A percentile compares a stretch with the other conserved stretches of the same genome.
Conservation (phyloP, 2,113 vertebrate genomes). For the Cyprinodon variegatus region DNA sequence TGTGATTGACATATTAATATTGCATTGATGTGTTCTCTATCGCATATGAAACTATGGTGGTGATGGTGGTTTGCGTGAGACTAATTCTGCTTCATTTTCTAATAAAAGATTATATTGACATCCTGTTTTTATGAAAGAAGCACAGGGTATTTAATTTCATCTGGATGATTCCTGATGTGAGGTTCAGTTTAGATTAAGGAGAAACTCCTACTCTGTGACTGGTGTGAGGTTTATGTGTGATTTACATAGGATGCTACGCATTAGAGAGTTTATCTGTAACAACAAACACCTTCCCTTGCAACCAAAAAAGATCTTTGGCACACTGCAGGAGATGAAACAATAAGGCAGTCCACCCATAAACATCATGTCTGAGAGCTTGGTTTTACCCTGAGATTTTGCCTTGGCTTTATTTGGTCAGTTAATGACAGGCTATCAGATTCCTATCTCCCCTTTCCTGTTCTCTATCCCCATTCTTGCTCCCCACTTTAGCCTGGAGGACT, state of each 20-base stretch:
- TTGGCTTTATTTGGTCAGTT: constrained; percentile 80
- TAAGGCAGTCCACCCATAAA: constrained; percentile 62
- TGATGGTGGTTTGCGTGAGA: background rate
- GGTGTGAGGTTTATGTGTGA: constrained; percentile 12
- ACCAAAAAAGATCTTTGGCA: constrained; percentile 46
- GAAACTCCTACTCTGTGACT: constrained; percentile 29
- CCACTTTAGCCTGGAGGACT: constrained; percentile 76
- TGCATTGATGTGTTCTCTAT: constrained; percentile 51
- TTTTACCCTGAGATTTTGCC: constrained; percentile 63
- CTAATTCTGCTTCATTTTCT: background rate
- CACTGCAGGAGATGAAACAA: constrained; percentile 54
- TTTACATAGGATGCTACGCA: constrained; percentile 44
- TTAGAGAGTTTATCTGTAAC: constrained; percentile 50
- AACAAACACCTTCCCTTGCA: constrained; percentile 47
- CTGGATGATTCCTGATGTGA: constrained; percentile 7
- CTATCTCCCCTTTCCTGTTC: constrained; percentile 77
- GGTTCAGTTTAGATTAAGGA: constrained; percentile 13
- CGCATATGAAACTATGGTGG: background rate
- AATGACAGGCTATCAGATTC: constrained; percentile 83
- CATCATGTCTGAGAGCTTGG: constrained; percentile 61
- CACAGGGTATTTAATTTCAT: background rate
- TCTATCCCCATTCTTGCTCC: constrained; percentile 58
- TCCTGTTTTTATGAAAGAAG: background rate
- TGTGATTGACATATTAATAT: constrained; percentile 74
- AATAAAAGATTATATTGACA: background rate